Conservation (phyloP, 2,113 vertebrate genomes). For the Misgurnus anguillicaudatus region DNA sequence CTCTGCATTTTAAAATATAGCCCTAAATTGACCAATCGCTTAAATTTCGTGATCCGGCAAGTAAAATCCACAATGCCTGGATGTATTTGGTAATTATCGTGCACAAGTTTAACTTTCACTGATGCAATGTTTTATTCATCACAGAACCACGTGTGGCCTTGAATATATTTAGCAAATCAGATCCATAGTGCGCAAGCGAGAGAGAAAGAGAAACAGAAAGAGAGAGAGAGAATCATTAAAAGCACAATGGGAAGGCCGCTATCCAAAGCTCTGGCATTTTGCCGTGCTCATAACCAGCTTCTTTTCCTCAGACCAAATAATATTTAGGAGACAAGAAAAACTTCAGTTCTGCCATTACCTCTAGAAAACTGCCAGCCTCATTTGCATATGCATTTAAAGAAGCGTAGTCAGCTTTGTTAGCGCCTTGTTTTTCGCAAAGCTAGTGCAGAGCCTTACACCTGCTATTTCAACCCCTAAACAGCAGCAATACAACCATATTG, state of each 20-base stretch:
- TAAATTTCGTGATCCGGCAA: conserved; percentile 1
- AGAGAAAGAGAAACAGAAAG: not conserved
- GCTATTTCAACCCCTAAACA: not conserved
- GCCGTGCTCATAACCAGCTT: not conserved
- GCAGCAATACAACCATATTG: not conserved
- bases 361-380: not conserved
- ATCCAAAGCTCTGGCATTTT: conserved; percentile 14
- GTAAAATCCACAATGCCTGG: not conserved
- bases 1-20: not conserved
- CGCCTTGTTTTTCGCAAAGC: not conserved
- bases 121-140: conserved; percentile 46
- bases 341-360: not conserved
- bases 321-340: conserved; percentile 17
- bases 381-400: conserved; percentile 1
- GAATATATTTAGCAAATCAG: conserved; percentile 23
- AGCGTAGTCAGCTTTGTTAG: conserved; percentile 20
- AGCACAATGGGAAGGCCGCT: not conserved
- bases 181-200: not conserved
- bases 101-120: conserved; percentile 19
- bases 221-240: conserved; percentile 6
- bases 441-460: not conserved
- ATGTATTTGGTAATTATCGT: conserved; percentile 13
- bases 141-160: conserved; percentile 21
- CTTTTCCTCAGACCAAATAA: not conserved
- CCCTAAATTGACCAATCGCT: conserved; percentile 11